Evolutionary conservation across 2,888 invertebrate genomes (phyloP).

Genomic region (Oegoconia quadripuncta): DNA sequence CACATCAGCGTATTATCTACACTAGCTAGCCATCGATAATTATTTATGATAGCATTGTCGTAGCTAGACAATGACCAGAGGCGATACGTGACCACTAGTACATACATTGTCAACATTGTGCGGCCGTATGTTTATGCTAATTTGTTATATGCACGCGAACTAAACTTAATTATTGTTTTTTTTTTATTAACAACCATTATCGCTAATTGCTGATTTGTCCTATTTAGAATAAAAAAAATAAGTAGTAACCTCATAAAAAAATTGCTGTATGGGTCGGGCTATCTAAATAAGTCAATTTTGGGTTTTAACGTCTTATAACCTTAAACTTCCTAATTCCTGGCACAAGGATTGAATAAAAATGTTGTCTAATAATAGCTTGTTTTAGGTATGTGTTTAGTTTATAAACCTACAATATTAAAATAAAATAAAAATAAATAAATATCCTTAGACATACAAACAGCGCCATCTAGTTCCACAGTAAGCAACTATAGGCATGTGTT

Average conservation of each 20-base stretch:
- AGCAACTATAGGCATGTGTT: no score
- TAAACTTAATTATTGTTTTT: slow-evolving; percentile 2
- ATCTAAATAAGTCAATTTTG: no score
- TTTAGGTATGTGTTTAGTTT: no score
- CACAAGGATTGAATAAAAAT: no score
- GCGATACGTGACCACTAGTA: slow-evolving; percentile 35
- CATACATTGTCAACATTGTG: not conserved
- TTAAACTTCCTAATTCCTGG: no score
- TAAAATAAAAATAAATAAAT: no score
- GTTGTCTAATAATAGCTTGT: no score
- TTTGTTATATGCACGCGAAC: slow-evolving; percentile 6
- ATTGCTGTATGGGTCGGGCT: not conserved
- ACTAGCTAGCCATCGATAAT: slow-evolving; percentile 32
- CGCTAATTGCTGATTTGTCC: slow-evolving; percentile 3
- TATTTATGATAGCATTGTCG: slow-evolving; percentile 54
- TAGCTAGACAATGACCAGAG: slow-evolving; percentile 43
- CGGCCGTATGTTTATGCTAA: slow-evolving; percentile 2
- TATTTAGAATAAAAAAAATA: not conserved
- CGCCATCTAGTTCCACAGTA: no score
- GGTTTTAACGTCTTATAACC: no score
- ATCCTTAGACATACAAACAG: no score
- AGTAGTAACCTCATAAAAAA: not conserved
- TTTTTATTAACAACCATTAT: slow-evolving; percentile 1
- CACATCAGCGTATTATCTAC: slow-evolving; percentile 10
- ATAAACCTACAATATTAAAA: no score